Evolutionary conservation across 2,797 vertebrate species (phyloP), one percentile per base, ranked within the genome.

Genomic region (Setipinna tenuifilis): DNA sequence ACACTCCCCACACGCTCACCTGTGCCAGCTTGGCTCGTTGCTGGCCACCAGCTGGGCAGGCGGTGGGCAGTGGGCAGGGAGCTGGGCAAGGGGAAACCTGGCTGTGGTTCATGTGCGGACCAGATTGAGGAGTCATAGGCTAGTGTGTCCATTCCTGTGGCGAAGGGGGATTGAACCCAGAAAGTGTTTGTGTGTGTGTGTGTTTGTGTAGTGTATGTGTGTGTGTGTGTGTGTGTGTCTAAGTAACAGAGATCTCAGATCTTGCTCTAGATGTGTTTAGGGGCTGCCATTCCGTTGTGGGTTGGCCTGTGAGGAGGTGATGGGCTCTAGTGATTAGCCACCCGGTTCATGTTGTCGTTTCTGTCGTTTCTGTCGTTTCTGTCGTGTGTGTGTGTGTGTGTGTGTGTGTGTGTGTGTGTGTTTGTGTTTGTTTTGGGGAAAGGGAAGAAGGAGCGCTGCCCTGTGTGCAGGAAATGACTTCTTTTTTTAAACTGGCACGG

Each of bases 401-500:
- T 41, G 35, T 41, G 5, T 65, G 23, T 28, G 1, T 28, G 12
- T 12, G 23, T 14, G 50, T 14, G 7, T 75, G 14, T 35, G 3
- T 19, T 35, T 17, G 28, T 71, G 65, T 35, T 35, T 41, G 31
- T 75, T 28, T 75, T 54, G 50, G 68, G 68, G 28, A 17, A 75
- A 35, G 68, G 31, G 28, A 9, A 71, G 10, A 68, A 28, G 68
- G 3, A 17, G 12, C 12, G 3, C 14, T 68, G 62, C 46, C 6
- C 62, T 16, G 62, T 28, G 25, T 12, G n/a, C 25, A 75, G 68
- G 68, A 75, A 75, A 75, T 75, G 0, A 68, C 10, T 68, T 41
- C 68, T 71, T 35, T 75, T 35, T 78, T 85, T 84, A 58, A 83
- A 54, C 57, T 31, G 68, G 19, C 62, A 71, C 54, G 84, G 71